These are phyloP conservation scores for Ligdia adustata DNA, from an alignment of 2,888 invertebrate genomes.

Conservation along the genomic window DNA sequence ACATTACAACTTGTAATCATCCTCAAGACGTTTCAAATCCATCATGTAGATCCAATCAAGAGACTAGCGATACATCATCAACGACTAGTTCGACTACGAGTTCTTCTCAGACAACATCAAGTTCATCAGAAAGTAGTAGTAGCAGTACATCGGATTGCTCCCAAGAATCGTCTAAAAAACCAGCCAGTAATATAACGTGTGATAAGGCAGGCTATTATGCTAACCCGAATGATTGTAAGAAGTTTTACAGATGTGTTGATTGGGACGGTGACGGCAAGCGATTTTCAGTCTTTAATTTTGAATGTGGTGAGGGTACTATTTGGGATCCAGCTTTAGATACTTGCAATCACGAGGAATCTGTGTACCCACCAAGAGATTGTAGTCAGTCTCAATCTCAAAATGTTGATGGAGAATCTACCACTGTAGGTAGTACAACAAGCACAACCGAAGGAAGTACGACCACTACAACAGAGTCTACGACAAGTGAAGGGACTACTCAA, in stretches of 20 bases:
- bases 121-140: slow-evolving; percentile 41
- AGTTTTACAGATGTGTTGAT: slow-evolving; percentile 87
- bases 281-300: slow-evolving; percentile 86
- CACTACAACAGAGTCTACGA: slow-evolving; percentile 37
- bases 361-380: slow-evolving; percentile 83
- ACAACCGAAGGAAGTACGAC: slow-evolving; percentile 40
- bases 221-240: slow-evolving; percentile 85
- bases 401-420: slow-evolving; percentile 23
- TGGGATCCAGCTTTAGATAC: slow-evolving; percentile 87
- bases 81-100: slow-evolving; percentile 30
- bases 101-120: slow-evolving; percentile 36
- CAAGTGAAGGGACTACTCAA: slow-evolving; percentile 30
- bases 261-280: slow-evolving; percentile 81
- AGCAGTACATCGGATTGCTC: slow-evolving; percentile 50
- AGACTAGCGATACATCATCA: slow-evolving; percentile 35
- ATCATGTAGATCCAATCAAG: slow-evolving; percentile 51
- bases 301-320: slow-evolving; percentile 88
- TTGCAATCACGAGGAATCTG: slow-evolving; percentile 87
- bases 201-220: slow-evolving; percentile 85
- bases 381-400: slow-evolving; percentile 57
- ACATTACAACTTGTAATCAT: slow-evolving; percentile 72
- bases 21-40: slow-evolving; percentile 68
- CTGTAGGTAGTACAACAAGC: slow-evolving; percentile 36
- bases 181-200: slow-evolving; percentile 64
- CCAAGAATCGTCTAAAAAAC: slow-evolving; percentile 54